phyloP scores from a whole-genome alignment of 2,113 vertebrate species.

The Scortum barcoo region DNA sequence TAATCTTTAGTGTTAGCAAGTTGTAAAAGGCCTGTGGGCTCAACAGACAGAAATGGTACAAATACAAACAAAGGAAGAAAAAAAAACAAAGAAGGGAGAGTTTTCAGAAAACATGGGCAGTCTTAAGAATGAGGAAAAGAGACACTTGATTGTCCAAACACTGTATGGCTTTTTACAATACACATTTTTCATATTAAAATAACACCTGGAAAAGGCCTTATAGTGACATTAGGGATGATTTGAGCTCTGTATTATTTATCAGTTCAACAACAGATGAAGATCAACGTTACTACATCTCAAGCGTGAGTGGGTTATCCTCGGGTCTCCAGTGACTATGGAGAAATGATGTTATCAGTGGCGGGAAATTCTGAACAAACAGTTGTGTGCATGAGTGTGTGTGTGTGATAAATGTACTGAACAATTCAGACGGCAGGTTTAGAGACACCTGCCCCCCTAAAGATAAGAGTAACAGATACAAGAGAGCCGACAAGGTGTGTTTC shows the following conservation, averaged over 20 bases:
- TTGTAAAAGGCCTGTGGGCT: slow-evolving; percentile 35
- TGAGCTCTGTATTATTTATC: not conserved
- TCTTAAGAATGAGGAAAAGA: not conserved
- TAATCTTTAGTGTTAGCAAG: slow-evolving; percentile 6
- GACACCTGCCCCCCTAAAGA: slow-evolving; percentile 75
- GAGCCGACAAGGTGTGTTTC: slow-evolving; percentile 45
- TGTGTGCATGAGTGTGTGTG: not conserved
- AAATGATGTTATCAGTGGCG: slow-evolving; percentile 50
- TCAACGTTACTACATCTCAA: not conserved
- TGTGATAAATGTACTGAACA: slow-evolving; percentile 38
- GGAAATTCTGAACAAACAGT: slow-evolving; percentile 68
- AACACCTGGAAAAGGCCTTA: not conserved
- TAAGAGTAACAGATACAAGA: slow-evolving; percentile 65
- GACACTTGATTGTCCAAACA: not conserved
- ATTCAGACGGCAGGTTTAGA: slow-evolving; percentile 53
- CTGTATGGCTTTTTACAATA: not conserved
- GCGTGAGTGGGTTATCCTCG: not conserved
- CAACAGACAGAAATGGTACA: slow-evolving; percentile 34
- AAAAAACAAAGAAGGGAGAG: not conserved
- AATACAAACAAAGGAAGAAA: slow-evolving; percentile 44
- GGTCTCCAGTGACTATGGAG: not conserved
- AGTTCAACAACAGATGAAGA: not conserved
- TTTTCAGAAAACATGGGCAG: not conserved
- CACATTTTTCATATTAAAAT: not conserved
- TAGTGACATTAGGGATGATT: not conserved